Evolutionary conservation across 2,113 vertebrate species (phyloP).

Genomic region (Egretta garzetta): DNA sequence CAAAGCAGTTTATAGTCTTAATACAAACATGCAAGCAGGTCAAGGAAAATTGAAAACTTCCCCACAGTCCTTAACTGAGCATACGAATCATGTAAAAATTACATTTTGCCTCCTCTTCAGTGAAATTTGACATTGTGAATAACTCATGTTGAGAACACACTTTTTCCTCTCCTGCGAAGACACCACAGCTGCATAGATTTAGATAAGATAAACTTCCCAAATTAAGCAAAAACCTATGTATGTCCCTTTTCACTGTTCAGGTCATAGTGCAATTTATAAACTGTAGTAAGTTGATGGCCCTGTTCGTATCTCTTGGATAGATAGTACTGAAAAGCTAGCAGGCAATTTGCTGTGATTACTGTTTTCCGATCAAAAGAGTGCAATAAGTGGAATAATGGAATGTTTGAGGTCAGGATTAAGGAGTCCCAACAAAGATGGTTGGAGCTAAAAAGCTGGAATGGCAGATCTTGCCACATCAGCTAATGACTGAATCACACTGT

Average conservation of each 20-base stretch:
- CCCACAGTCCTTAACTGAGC: not conserved
- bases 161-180: not conserved
- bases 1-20: not conserved
- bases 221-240: not conserved
- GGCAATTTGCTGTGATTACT: not conserved
- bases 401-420: not conserved
- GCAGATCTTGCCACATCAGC: not conserved
- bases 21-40: not conserved
- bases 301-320: not conserved
- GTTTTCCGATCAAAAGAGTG: not conserved
- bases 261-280: not conserved
- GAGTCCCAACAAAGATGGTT: not conserved
- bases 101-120: not conserved
- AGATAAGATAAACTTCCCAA: not conserved
- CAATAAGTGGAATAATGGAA: not conserved
- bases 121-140: not conserved
- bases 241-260: not conserved
- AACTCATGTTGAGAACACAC: not conserved
- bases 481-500: not conserved
- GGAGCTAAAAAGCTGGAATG: not conserved
- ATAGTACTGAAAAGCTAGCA: not conserved
- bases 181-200: not conserved
- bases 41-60: not conserved
- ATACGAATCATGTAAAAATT: not conserved
- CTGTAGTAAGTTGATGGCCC: not conserved